Evolutionary conservation across 2,113 vertebrate genomes (phyloP).

Genomic region (Corythoichthys haematopterus): DNA sequence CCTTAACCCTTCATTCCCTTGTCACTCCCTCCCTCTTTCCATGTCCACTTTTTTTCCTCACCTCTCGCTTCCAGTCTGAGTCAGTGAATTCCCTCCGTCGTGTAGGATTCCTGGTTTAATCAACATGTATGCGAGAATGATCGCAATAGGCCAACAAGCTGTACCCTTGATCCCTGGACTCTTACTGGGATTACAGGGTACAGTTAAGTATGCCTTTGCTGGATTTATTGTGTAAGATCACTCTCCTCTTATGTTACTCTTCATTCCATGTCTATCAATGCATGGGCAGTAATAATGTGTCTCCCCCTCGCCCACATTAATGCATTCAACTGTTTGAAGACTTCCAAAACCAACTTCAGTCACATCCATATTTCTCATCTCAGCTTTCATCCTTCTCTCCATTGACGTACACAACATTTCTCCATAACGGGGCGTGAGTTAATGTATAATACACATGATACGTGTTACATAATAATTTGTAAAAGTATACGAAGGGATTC

Average conservation of each 20-base stretch:
- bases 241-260: not conserved
- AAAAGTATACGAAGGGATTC: too few relatives aligned
- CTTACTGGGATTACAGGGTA: slow-evolving; percentile 40
- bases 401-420: not conserved
- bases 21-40: slow-evolving; percentile 44
- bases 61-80: slow-evolving; percentile 29
- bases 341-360: not conserved
- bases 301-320: not conserved
- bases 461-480: too few relatives aligned
- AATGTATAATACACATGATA: not conserved
- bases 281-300: not conserved
- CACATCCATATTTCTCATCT: not conserved
- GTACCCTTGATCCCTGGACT: slow-evolving; percentile 37
- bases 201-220: slow-evolving; percentile 11
- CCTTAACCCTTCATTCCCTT: slow-evolving; percentile 31
- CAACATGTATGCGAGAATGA: slow-evolving; percentile 56
- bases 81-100: slow-evolving; percentile 45
- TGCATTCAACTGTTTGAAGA: not conserved
- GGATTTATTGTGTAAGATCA: slow-evolving; percentile 9
- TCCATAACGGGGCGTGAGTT: not conserved
- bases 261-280: not conserved
- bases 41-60: slow-evolving; percentile 21
- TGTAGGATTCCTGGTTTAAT: slow-evolving; percentile 57
- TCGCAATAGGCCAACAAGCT: slow-evolving; percentile 54
- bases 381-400: not conserved